phyloP scores from a whole-genome alignment of 2,888 invertebrate species.

The Sussaba pulchella region DNA sequence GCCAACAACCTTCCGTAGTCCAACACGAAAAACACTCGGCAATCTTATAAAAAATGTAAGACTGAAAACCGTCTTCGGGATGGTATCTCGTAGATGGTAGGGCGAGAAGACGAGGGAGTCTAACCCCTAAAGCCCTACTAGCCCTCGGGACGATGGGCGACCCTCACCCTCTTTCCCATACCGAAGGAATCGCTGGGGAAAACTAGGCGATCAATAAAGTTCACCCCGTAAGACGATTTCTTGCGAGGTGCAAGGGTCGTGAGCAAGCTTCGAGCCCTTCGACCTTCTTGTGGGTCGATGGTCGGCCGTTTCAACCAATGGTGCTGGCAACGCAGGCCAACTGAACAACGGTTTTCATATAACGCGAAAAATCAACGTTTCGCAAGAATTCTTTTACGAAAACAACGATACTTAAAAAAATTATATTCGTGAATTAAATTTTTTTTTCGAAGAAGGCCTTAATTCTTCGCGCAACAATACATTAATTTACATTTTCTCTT shows the following conservation, averaged over 20 bases:
- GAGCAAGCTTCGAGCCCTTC: constrained; percentile 58
- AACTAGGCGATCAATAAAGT: constrained; percentile 78
- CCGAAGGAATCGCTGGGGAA: constrained; percentile 71
- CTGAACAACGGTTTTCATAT: background rate
- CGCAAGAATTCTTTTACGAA: background rate
- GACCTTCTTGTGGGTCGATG: constrained; percentile 46
- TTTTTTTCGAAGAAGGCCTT: too few species aligned
- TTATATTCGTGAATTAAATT: too few species aligned
- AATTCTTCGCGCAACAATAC: too few species aligned
- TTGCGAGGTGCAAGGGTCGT: constrained; percentile 73
- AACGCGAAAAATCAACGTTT: background rate
- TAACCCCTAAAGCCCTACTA: constrained; percentile 23
- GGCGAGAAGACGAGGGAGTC: constrained; percentile 34
- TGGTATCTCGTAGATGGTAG: constrained; percentile 43
- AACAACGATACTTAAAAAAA: too few species aligned
- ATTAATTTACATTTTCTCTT: background rate
- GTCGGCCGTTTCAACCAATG: constrained; percentile 1
- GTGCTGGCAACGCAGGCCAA: background rate
- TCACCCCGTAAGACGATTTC: constrained; percentile 81
- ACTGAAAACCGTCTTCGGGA: constrained; percentile 72
- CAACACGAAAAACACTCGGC: constrained; percentile 61
- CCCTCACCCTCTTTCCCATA: constrained; percentile 50
- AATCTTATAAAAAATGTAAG: constrained; percentile 68
- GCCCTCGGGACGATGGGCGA: constrained; percentile 66
- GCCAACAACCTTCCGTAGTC: constrained; percentile 45